These are phyloP conservation scores for Speoplatyrhinus poulsoni DNA, from an alignment of 2,113 vertebrate genomes.

Conservation along the genomic window DNA sequence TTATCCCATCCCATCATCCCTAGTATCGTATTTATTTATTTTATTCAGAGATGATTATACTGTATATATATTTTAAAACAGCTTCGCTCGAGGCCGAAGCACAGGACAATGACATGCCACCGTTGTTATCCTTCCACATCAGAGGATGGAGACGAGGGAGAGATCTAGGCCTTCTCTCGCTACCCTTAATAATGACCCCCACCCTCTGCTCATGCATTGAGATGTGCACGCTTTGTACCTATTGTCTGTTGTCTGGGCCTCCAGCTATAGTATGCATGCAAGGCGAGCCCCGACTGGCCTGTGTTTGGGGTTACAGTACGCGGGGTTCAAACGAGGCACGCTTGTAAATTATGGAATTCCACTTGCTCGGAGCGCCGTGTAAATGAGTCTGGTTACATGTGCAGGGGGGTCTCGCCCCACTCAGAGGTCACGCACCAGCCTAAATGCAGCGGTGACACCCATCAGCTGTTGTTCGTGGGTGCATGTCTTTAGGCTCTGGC, in stretches of 20 bases:
- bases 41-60: conserved; percentile 59
- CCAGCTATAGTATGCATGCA: conserved; percentile 52
- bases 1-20: too few species aligned
- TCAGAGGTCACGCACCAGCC: conserved; percentile 57
- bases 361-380: conserved; percentile 71
- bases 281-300: conserved; percentile 53
- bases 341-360: conserved; percentile 76
- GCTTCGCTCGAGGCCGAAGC: conserved; percentile 65
- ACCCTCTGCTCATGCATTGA: conserved; percentile 62
- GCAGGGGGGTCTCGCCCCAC: conserved; percentile 62
- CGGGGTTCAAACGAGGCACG: conserved; percentile 72
- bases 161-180: conserved; percentile 42
- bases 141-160: conserved; percentile 60
- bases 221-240: conserved; percentile 75
- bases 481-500: conserved; percentile 22
- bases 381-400: conserved; percentile 80
- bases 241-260: conserved; percentile 75
- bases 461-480: conserved; percentile 27
- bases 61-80: conserved; percentile 48
- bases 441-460: conserved; percentile 60
- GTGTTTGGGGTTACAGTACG: conserved; percentile 52
- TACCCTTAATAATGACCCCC: conserved; percentile 62
- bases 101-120: conserved; percentile 65
- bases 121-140: conserved; percentile 58
- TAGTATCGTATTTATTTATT: too few species aligned